Evolutionary conservation across 2,888 invertebrate species (phyloP).

Genomic region (Dione vanillae): DNA sequence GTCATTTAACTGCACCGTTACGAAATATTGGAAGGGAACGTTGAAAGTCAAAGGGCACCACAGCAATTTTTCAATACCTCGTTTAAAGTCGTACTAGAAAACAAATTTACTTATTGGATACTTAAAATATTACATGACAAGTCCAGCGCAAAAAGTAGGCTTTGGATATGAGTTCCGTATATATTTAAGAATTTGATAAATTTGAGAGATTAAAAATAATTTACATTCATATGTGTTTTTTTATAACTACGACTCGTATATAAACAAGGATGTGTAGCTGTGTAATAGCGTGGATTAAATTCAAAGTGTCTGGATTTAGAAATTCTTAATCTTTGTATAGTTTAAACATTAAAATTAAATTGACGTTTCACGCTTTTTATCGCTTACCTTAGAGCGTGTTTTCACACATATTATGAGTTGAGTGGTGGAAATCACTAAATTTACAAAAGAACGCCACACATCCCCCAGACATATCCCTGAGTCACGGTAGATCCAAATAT

Average conservation of each 20-base stretch:
- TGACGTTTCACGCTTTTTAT: too few relatives aligned
- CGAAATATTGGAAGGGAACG: constrained; percentile 30
- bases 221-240: not conserved
- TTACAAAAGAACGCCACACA: too few relatives aligned
- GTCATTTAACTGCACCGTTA: constrained; percentile 20
- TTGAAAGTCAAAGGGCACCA: constrained; percentile 41
- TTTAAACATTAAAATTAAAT: too few relatives aligned
- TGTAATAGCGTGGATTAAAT: too few relatives aligned
- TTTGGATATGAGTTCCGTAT: constrained; percentile 30
- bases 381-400: too few relatives aligned
- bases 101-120: constrained; percentile 15
- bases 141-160: constrained; percentile 32
- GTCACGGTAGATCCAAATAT: not conserved
- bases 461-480: not conserved
- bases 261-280: too few relatives aligned
- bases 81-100: constrained; percentile 21
- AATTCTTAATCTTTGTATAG: too few relatives aligned
- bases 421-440: too few relatives aligned
- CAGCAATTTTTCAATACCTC: constrained; percentile 24
- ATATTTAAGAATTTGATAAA: not conserved
- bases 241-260: not conserved
- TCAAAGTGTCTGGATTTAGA: too few relatives aligned
- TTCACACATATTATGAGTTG: too few relatives aligned
- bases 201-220: not conserved
- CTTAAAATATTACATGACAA: constrained; percentile 14